Base-by-base conservation (phyloP, 2,797 vertebrate genomes). In the Philypnodon macrostomus region DNA sequence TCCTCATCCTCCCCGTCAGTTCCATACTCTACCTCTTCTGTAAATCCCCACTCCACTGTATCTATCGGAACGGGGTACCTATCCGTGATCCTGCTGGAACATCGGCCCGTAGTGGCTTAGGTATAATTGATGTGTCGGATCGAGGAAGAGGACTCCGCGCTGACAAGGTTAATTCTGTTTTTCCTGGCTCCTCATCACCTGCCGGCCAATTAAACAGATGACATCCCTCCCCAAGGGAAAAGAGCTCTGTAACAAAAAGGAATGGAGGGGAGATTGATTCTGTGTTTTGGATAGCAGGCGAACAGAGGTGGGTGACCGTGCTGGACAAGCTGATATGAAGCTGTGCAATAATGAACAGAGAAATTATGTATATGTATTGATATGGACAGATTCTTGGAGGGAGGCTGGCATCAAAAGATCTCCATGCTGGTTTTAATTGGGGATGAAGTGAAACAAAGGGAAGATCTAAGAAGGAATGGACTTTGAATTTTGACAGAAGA, bases 111-210 rank as follows among this genome's bases (percentile, higher is more conserved):
- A 19, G 36, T 52, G 58, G 77, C 79, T 85, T 83, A 85, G 70
- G 74, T 79, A 72, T 81, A 87, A 87, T 86, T 85, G 83, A 87
- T 81, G 77, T 62, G 59, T 58, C 3, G 75, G 79, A 78, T 73
- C 50, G 61, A 13, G 42, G 57, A 48, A 48, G 71, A 63, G 19
- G 63, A 64, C 61, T 80, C 55, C 38, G 37, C 66, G 73, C 75
- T 83, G 84, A 86, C 85, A 87, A 88, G 84, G 84, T 88, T 89
- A 87, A 89, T 84, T 87, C 83, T 82, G 79, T 85, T 87, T 87
- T 85, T 79, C 74, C 80, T 56, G 41, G 68, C 63, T 83, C 47
- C 56, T 67, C 54, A 54, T 85, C 77, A 85, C 73, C 73, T 81
- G 70, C 61, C 50, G 50, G 65, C 77, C 77, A 87, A 83, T 83